Evolutionary conservation across 2,113 vertebrate species (phyloP).

Genomic region (Chelonoidis abingdonii): DNA sequence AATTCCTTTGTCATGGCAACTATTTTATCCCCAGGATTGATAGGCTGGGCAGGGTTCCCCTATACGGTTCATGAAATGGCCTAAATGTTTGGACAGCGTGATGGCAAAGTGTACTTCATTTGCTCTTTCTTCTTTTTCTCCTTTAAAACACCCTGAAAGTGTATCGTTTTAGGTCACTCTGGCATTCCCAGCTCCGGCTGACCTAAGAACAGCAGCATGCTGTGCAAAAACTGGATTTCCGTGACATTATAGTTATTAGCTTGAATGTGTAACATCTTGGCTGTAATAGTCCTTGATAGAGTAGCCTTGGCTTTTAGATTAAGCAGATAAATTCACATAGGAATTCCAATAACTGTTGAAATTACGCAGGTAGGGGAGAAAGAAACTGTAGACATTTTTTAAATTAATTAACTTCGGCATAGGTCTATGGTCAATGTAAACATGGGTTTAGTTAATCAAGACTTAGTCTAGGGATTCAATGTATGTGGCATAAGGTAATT

Average conservation of each 20-base stretch:
- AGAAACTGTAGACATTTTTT: neutral
- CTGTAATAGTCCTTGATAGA: neutral
- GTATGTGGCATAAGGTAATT: accelerated
- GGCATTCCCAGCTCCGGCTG: neutral
- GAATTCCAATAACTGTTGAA: accelerated
- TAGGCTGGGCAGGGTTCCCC: neutral
- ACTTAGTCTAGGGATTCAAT: neutral
- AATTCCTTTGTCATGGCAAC: neutral
- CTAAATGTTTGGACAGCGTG: neutral
- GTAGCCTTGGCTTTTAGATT: neutral
- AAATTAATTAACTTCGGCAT: neutral
- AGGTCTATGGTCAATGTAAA: accelerated
- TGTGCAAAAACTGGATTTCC: neutral
- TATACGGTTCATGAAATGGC: accelerated
- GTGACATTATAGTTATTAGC: neutral
- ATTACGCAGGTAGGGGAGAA: neutral
- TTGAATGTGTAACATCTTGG: neutral
- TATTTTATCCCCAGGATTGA: neutral
- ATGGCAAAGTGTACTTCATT: neutral
- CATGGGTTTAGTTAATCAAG: neutral
- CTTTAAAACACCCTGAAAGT: neutral
- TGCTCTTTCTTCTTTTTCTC: neutral
- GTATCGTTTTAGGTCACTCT: neutral
- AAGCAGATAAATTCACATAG: accelerated
- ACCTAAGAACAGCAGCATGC: accelerated